Evolutionary conservation across 2,888 invertebrate genomes (phyloP), one percentile per base, ranked within the genome.

Genomic region (Xestia ashworthii): DNA sequence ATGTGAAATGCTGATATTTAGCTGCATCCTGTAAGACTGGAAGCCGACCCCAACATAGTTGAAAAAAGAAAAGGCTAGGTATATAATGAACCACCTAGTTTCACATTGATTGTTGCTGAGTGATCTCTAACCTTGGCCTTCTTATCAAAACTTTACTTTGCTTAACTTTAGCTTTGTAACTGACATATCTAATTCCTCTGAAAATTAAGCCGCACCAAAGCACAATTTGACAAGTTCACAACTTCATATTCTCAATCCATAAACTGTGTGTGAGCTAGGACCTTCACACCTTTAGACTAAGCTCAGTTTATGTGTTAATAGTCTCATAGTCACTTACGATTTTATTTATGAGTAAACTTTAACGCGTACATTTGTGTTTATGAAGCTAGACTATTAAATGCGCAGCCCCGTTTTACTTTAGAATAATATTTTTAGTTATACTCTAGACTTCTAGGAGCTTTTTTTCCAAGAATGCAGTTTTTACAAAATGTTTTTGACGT

Each of bases 321-420:
- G 75, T 58, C 65, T 67, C 46, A 44, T 76, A 66, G 78, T 62
- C 66, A 75, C 71, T 64, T 44, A 76, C 68, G 66, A 79, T 80
- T 78, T 79, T 78, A 85, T 82, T 80, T 79, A 85, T 76, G 78
- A 78, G 77, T 75, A 74, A 84, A 83, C 66, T 74, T 74, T 72
- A 48, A 71, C 69, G 65, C 41, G 50, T 67, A 71, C 69, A 81
- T 78, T 80, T 73, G 66, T 86, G 86, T 88, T 88, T 80, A 88
- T 55, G 81, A 74, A 84, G 83, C 86, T 79, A 81, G 70, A 84
- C 67, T 81, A 86, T 91, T 88, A 88, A 88, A 89, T 87, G 88
- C 86, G 73, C 55, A 75, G 55, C 77, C 72, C 32, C 66, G 70
- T 82, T 76, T 74, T 60, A 72, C 78, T 77, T 44, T 72, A 66